Evolutionary conservation across 2,797 vertebrate species (phyloP), one percentile per base, ranked within the genome.

Genomic region (Platalea minor): DNA sequence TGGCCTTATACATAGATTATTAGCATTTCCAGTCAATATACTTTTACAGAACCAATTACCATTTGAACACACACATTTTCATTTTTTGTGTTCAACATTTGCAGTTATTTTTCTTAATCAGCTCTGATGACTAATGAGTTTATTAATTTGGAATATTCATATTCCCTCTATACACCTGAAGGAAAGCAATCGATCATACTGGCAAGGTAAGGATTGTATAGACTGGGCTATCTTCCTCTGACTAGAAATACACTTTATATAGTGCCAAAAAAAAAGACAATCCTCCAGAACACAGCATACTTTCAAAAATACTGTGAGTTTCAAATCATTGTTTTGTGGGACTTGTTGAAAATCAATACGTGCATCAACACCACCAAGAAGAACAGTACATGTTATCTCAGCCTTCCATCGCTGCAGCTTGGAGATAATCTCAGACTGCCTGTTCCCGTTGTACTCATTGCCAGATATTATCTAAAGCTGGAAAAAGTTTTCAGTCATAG

Each of bases 401-500:
- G 63, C 29, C 50, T 72, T 82, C 78, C 84, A 82, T 89, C 35
- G 8, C 68, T 91, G 82, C 37, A 72, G 21, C 45, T 83, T 72
- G 60, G 69, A 90, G 92, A 92, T 90, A 64, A 95, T 83, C 61
- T 93, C 73, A 72, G 81, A 28, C 74, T 89, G 85, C 51, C 92
- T 65, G 59, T 68, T 95, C 50, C 65, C 3, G 1, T 64, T 73
- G 14, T 48, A 93, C 64, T 72, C 19, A 4, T n/a, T 87, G 87
- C 93, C 94, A 97, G 94, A 96, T 93, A 88, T 39, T 94, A 90
- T 94, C 90, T 89, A 85, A 84, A 94, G 61, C 72, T 97, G 91
- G 95, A 93, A 96, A 86, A 91, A 88, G 76, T 89, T 50, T 95
- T 87, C 76, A 91, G 75, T 69, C 85, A 65, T 13, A 95, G 93